These are phyloP conservation scores for Carcharodon carcharias DNA, from an alignment of 2,797 vertebrate species.

Conservation along the genomic window DNA sequence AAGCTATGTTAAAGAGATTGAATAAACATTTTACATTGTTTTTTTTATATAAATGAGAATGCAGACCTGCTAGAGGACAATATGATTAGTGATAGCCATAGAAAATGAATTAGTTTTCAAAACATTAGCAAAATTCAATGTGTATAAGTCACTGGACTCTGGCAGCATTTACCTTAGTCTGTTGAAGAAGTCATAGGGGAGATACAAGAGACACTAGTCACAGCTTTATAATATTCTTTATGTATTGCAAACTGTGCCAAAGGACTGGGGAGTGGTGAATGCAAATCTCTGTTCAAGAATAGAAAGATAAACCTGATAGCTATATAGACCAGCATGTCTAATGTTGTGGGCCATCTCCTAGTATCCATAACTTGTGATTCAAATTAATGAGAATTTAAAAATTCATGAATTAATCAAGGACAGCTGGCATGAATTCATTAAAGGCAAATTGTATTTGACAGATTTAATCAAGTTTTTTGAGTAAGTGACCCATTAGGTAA, in stretches of 20 bases:
- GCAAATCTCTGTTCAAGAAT: background rate
- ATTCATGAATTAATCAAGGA: constrained; percentile 11
- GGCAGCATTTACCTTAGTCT: background rate
- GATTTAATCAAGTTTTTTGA: background rate
- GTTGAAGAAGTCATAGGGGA: background rate
- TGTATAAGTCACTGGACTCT: background rate
- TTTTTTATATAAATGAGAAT: background rate
- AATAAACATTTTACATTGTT: background rate
- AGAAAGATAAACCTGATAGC: background rate
- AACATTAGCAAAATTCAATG: background rate
- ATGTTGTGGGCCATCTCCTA: background rate
- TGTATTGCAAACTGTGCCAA: background rate
- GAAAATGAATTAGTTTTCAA: background rate
- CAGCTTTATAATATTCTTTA: background rate
- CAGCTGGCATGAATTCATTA: constrained; percentile 26
- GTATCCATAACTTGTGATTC: background rate
- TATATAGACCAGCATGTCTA: background rate
- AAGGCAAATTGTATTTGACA: background rate
- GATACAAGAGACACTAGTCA: background rate
- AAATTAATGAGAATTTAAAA: constrained; percentile 27
- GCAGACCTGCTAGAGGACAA: background rate
- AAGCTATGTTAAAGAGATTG: background rate
- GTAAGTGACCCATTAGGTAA: background rate
- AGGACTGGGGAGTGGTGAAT: background rate
- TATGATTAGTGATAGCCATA: background rate